A percentile compares a stretch with the other conserved stretches of the same genome.
phyloP scores from a whole-genome alignment of 2,797 vertebrate genomes.

The Labroides dimidiatus region DNA sequence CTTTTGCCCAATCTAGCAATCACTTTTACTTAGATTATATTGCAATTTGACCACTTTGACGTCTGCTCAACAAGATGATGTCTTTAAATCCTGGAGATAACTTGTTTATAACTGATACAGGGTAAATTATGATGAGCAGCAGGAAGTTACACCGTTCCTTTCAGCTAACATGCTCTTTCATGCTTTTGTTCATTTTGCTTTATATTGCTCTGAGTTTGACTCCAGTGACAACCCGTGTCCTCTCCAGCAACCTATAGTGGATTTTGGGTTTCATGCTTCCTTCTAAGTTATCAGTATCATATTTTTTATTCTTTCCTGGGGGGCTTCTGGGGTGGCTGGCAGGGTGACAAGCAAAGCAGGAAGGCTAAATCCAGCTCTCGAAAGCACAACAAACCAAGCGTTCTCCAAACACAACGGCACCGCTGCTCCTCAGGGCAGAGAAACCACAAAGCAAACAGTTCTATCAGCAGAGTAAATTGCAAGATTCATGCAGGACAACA shows the following conservation, averaged over 20 bases:
- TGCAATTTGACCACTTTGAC: too few relatives aligned
- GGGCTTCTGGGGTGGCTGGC: slow-evolving; percentile 70
- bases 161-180: too few relatives aligned
- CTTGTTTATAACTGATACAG: too few relatives aligned
- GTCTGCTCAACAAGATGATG: too few relatives aligned
- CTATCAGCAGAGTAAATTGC: slow-evolving; percentile 54
- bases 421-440: slow-evolving; percentile 47
- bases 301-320: slow-evolving; percentile 68
- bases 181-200: not conserved
- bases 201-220: not conserved
- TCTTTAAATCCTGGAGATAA: too few relatives aligned
- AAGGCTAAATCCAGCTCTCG: slow-evolving; percentile 76
- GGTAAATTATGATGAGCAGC: too few relatives aligned
- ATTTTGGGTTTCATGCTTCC: slow-evolving; percentile 22
- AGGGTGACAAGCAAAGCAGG: slow-evolving; percentile 77
- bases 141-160: too few relatives aligned
- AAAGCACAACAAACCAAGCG: slow-evolving; percentile 76
- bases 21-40: too few relatives aligned
- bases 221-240: slow-evolving; percentile 13
- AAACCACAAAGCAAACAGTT: slow-evolving; percentile 56
- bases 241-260: slow-evolving; percentile 27
- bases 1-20: too few relatives aligned
- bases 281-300: slow-evolving; percentile 60
- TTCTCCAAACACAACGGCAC: slow-evolving; percentile 69
- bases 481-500: slow-evolving; percentile 37